Evolutionary conservation across 92 coral and sea anemone species (phyloP), one percentile per base, ranked within the genome.

Genomic region (Phymanthus crucifer): DNA sequence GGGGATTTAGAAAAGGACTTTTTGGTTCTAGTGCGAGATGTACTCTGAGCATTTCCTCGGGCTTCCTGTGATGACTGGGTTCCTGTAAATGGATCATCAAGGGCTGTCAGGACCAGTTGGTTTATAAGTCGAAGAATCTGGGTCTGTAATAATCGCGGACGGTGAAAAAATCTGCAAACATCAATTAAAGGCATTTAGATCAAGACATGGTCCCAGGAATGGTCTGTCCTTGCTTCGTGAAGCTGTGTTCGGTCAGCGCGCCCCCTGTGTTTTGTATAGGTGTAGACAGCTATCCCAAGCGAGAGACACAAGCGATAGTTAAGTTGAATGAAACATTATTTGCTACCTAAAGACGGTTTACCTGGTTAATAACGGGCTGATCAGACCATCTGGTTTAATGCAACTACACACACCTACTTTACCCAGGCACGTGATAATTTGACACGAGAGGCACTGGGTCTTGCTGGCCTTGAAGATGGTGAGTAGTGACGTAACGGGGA

Each of bases 371-470:
- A 92, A 78, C 0, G 92, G 77, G 43, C 94, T 73, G 32, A 92
- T 77, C 18, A 92, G 57, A 23, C 74, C 78, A 50, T 87, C 92
- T 23, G 97, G 92, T 72, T 88, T 79, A 21, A 90, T 72, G 52
- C 97, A 90, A 71, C 88, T 72, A 45, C 97, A 92, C 9, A 92
- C 85, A 18, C 97, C 97, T 66, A 85, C 90, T 69, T 87, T 90
- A 31, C 79, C 92, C 12, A 92, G 50, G 70, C 93, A 87, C 11
- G 79, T 73, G 13, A 86, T 84, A 27, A 92, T 52, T 73, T 81
- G 88, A 34, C 84, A 67, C 70, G 87, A 77, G 31, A 89, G 77
- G 78, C 70, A 83, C 73, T 87, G 85, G 38, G 89, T 85, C 38
- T 47, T 78, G 79, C 91, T 90, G 18, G 77, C 80, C 85, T 85